Base-by-base conservation (phyloP, 23 tunicate genomes). In the Diplosoma virens region DNA sequence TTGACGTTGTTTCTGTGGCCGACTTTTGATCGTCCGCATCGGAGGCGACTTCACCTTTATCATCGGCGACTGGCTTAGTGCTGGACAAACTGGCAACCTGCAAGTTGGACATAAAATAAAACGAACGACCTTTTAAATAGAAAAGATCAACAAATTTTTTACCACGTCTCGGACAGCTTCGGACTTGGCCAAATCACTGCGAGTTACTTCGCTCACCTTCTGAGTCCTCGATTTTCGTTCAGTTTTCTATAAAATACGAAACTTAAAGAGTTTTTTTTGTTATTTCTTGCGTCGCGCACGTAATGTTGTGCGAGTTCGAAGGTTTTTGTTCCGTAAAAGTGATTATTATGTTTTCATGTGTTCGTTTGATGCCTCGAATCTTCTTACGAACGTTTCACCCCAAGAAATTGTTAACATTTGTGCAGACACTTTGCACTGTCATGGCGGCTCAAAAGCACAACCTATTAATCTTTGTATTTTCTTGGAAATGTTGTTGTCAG, bases 241-340 rank as follows among this genome's bases (percentile, higher is more conserved):
- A 21, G 27, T 32, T 68, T 80, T 80, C 84, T 80, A 23, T 32
- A 41, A n/a, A n/a, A n/a, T n/a, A n/a, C n/a, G n/a, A n/a, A n/a
- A n/a, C n/a, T n/a, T n/a, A n/a, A n/a, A n/a, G n/a, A n/a, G n/a
- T n/a, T n/a, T n/a, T n/a, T n/a, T n/a, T n/a, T n/a, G n/a, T n/a
- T n/a, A n/a, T n/a, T n/a, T n/a, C n/a, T n/a, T n/a, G n/a, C n/a
- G n/a, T n/a, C n/a, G n/a, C n/a, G n/a, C n/a, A n/a, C n/a, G n/a
- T n/a, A n/a, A n/a, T n/a, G n/a, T n/a, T n/a, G n/a, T n/a, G n/a
- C n/a, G n/a, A n/a, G n/a, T n/a, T n/a, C n/a, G n/a, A n/a, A n/a
- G n/a, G n/a, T n/a, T n/a, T n/a, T n/a, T n/a, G n/a, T n/a, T n/a
- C n/a, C n/a, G n/a, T n/a, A n/a, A n/a, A n/a, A n/a, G n/a, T n/a